Evolutionary conservation across 2,113 vertebrate species (phyloP), one percentile per base, ranked within the genome.

Genomic region (Pogona vitticeps): DNA sequence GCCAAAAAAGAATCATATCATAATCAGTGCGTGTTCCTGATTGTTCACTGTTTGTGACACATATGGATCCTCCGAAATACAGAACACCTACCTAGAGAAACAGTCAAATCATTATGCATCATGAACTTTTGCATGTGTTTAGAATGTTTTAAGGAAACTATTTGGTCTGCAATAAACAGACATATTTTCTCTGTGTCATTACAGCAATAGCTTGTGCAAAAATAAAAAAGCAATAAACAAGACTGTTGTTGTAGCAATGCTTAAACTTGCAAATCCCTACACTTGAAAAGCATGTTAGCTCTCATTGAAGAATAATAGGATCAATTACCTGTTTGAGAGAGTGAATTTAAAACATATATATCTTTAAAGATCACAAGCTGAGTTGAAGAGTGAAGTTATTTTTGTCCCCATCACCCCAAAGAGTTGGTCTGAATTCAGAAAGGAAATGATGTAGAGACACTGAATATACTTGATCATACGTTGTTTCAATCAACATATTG

Each of bases 1-100:
- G 96, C 96, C 95, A 96, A 95, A 95, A 95, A 94, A 94, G 93
- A 93, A 94, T 95, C 94, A 90, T 95, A 94, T 96, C 94, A 94
- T 95, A 95, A 95, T 96, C 95, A 96, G 95, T 93, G 94, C 94
- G 83, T 93, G 91, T 95, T 96, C 91, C 87, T 94, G 94, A 95
- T 96, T 96, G 94, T 96, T 96, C 95, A 94, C 95, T 96, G 95
- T 94, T 96, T 94, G 93, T 96, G 90, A 95, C 94, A 93, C 94
- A 94, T 95, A 96, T 94, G 96, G 92, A 94, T 96, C 90, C 89
- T 93, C 93, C 92, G 90, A 95, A 96, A 95, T 93, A 94, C 89
- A 95, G 91, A 96, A 95, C 91, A 95, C 94, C 94, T 96, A 96
- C 94, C 93, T 96, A 96, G 93, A 95, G 94, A 92, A 95, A 91